Percentiles rank a stretch among this genome's conserved stretches.
These are phyloP conservation scores for Dicentrarchus labrax DNA, from an alignment of 2,113 vertebrate species.

Conservation along the genomic window DNA sequence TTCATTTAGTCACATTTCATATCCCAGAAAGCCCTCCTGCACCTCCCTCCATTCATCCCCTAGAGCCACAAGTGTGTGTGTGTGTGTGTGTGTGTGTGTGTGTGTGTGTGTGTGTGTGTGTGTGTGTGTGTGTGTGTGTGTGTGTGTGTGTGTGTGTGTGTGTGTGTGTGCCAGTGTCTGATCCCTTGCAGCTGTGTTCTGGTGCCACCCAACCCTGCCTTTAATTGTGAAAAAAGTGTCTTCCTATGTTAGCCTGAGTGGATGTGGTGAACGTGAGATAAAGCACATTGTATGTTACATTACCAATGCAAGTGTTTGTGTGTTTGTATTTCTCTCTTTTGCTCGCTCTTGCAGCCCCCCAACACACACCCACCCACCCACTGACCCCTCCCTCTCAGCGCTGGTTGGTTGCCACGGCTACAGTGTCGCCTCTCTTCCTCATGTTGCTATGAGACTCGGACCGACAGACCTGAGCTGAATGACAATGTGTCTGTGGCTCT, in stretches of 20 bases:
- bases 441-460: constrained; percentile 83
- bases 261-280: constrained; percentile 41
- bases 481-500: constrained; percentile 77
- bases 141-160: constrained; percentile 52
- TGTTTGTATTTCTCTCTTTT: constrained; percentile 19
- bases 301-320: constrained; percentile 55
- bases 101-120: constrained; percentile 7
- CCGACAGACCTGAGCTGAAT: constrained; percentile 81
- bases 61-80: constrained; percentile 71
- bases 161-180: background rate
- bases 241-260: constrained; percentile 31
- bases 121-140: constrained; percentile 56
- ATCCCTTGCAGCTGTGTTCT: constrained; percentile 9
- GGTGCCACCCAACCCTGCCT: constrained; percentile 23
- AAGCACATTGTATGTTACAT: constrained; percentile 50
- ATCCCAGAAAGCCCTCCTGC: constrained; percentile 47
- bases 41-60: constrained; percentile 67
- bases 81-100: constrained; percentile 16
- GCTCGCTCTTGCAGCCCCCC: constrained; percentile 7
- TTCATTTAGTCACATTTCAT: constrained; percentile 66
- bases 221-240: constrained; percentile 37
- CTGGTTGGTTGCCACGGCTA: constrained; percentile 82
- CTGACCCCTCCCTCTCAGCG: constrained; percentile 71
- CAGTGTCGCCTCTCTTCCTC: constrained; percentile 80
- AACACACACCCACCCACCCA: constrained; percentile 18